These are phyloP conservation scores for Lepetodrilus schrolli DNA, from an alignment of 2,888 invertebrate genomes.

Conservation along the genomic window DNA sequence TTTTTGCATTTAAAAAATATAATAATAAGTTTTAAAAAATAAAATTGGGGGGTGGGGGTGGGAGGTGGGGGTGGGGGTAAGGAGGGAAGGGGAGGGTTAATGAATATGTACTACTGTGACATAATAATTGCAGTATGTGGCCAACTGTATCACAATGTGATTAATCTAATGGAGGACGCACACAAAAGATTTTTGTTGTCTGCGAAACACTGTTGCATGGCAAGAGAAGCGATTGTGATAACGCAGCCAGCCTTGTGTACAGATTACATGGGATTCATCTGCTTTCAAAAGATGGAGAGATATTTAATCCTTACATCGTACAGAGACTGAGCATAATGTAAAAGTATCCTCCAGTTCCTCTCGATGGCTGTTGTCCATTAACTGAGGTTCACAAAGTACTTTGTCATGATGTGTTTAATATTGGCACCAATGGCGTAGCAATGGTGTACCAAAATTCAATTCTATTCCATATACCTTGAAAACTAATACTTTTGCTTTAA, in stretches of 20 bases:
- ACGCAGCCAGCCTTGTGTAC: background rate
- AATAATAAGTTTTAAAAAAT: too few relatives aligned
- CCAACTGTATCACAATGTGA: background rate
- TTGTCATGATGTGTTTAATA: background rate
- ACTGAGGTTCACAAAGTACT: background rate
- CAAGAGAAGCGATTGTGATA: background rate
- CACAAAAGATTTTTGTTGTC: background rate
- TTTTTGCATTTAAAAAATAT: too few relatives aligned
- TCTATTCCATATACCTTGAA: too few relatives aligned
- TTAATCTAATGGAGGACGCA: background rate
- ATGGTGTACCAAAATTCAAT: too few relatives aligned
- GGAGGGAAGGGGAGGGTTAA: too few relatives aligned
- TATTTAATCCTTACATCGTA: background rate
- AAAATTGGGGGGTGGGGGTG: too few relatives aligned
- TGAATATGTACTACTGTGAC: too few relatives aligned
- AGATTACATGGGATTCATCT: background rate
- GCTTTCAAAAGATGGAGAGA: background rate
- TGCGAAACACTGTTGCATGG: background rate
- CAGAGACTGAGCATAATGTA: background rate
- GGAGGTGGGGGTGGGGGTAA: too few relatives aligned
- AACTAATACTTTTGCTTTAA: too few relatives aligned
- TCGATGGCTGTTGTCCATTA: background rate
- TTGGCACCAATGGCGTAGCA: too few relatives aligned
- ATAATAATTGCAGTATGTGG: too few relatives aligned
- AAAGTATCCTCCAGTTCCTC: background rate